Percentiles rank a stretch among this genome's conserved stretches.
Evolutionary conservation across 2,888 invertebrate species (phyloP).

Genomic region (Altica lythri): DNA sequence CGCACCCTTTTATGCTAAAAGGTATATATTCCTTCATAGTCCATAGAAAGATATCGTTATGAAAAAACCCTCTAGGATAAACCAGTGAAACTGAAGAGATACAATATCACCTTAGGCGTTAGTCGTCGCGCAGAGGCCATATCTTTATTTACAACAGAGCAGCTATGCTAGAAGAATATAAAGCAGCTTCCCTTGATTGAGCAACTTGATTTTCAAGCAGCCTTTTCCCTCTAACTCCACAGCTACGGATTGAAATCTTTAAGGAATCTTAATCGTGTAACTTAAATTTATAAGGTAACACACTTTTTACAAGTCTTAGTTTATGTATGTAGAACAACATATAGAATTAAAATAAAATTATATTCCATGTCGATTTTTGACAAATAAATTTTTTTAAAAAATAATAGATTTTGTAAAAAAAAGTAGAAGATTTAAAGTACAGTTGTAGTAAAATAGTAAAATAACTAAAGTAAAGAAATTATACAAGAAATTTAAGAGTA

Average conservation of each 20-base stretch:
- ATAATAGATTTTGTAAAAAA: too few species aligned
- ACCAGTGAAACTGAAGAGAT: slow-evolving; percentile 34
- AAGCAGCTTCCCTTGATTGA: slow-evolving; percentile 57
- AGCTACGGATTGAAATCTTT: slow-evolving; percentile 51
- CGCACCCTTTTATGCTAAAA: slow-evolving; percentile 7
- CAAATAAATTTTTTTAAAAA: too few species aligned
- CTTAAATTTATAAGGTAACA: neutral
- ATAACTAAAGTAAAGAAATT: too few species aligned
- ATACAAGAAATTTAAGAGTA: too few species aligned
- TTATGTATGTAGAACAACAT: too few species aligned
- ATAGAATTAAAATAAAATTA: too few species aligned
- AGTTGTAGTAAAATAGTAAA: too few species aligned
- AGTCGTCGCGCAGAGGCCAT: slow-evolving; percentile 47
- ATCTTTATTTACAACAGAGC: slow-evolving; percentile 59
- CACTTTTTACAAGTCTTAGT: too few species aligned
- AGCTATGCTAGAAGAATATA: slow-evolving; percentile 53
- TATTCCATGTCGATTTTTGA: too few species aligned
- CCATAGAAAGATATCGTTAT: slow-evolving; percentile 5
- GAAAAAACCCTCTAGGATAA: slow-evolving; percentile 14
- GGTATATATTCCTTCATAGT: neutral
- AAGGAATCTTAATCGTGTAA: neutral
- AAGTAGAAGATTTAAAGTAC: too few species aligned
- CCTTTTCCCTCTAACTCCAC: slow-evolving; percentile 46
- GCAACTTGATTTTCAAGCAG: slow-evolving; percentile 59
- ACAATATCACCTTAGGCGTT: slow-evolving; percentile 32